phyloP scores from a whole-genome alignment of 2,113 vertebrate species.

The Istiophorus platypterus region DNA sequence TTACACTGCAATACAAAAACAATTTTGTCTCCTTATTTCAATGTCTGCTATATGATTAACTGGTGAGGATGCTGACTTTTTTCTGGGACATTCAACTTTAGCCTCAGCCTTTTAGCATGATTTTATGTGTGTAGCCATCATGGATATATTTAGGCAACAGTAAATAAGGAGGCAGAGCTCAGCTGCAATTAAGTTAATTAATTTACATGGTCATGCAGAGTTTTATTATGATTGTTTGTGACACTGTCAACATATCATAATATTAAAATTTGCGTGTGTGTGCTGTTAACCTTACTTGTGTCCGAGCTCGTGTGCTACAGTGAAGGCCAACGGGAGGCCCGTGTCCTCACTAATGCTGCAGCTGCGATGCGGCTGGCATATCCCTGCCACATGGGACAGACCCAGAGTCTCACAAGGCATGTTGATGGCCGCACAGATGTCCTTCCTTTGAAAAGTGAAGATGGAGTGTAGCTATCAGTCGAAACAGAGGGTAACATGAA shows the following conservation, averaged over 20 bases:
- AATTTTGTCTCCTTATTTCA: no score
- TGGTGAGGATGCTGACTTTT: no score
- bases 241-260: neutral
- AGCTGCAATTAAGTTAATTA: no score
- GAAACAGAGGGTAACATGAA: neutral
- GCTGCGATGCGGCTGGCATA: conserved; percentile 95
- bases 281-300: conserved; percentile 89
- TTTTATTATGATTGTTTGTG: neutral
- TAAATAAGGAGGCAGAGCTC: no score
- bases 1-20: no score
- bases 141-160: no score
- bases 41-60: no score
- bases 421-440: conserved; percentile 95
- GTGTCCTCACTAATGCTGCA: conserved; percentile 97
- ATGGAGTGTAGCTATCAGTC: neutral
- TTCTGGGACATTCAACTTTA: no score
- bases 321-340: conserved; percentile 94
- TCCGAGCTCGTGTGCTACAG: conserved; percentile 95
- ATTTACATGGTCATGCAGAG: neutral
- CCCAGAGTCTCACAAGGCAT: conserved; percentile 96
- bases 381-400: conserved; percentile 93
- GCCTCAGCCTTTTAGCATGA: no score
- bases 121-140: no score
- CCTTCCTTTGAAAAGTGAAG: conserved; percentile 86
- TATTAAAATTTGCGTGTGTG: neutral